Conservation (phyloP, 2,797 vertebrate genomes). For the Calcarius lapponicus region DNA sequence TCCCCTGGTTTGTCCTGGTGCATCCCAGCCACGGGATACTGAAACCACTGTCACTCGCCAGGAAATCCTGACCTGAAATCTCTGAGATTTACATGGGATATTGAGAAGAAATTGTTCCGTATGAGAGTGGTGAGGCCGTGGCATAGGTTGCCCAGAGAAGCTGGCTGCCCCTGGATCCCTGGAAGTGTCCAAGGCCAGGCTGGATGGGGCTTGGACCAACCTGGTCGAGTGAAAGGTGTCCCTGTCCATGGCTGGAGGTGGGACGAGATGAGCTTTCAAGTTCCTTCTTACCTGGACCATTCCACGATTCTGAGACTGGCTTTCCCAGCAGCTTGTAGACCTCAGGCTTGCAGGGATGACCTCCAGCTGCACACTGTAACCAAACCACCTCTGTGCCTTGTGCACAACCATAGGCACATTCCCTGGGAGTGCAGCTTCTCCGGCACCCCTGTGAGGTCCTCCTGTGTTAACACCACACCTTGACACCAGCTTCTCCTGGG, state of each 20-base stretch:
- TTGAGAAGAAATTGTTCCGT: neutral
- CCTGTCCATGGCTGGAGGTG: neutral
- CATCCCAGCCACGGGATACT: neutral
- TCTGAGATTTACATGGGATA: neutral
- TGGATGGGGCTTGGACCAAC: neutral
- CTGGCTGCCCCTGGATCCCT: neutral
- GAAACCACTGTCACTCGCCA: rapidly evolving
- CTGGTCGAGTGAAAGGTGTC: neutral
- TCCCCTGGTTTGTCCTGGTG: neutral
- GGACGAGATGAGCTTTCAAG: neutral
- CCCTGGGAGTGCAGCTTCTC: neutral
- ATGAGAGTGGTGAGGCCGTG: neutral
- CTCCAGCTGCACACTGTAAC: neutral
- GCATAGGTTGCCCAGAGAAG: neutral
- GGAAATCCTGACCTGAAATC: too few relatives aligned
- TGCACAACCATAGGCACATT: neutral
- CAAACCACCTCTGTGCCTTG: neutral
- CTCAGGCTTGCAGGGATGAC: too few relatives aligned
- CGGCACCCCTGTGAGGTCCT: neutral
- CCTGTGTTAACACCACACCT: neutral
- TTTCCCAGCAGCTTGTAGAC: neutral
- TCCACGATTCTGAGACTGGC: neutral
- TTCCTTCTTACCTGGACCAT: neutral
- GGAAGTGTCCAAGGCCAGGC: neutral
- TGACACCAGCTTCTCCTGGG: neutral